Evolutionary conservation across 2,888 invertebrate species (phyloP), one percentile per base, ranked within the genome.

Genomic region (Dione vanillae): DNA sequence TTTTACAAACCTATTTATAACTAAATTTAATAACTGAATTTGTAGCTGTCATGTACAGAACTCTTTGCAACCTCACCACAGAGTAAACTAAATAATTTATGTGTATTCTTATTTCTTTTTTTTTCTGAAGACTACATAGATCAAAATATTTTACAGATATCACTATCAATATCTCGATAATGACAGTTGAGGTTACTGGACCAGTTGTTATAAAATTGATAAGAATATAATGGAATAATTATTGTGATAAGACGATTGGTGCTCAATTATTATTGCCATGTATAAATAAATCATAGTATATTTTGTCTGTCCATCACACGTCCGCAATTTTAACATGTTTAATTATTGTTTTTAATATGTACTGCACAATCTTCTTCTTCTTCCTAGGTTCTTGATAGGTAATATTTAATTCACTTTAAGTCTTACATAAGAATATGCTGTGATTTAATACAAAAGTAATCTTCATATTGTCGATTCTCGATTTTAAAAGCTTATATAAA

Each of bases 211-310:
- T 41, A 67, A 51, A 14, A 54, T 52, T 68, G 61, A 68, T 59
- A 52, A 68, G 14, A 51, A 62, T 43, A 68, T 62, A 41, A 49
- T 16, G 19, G 6, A 64, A 61, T 41, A 47, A 52, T 65, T 43
- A 37, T 59, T 49, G 19, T 72, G 76, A 75, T 75, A 75, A 74
- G 40, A 35, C 41, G 27, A 70, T 70, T 16, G 9, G 69, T 72
- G 51, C 43, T 16, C 45, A 70, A 72, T 67, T 56, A 41, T 68
- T 70, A 45, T 49, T 59, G 45, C 35, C 27, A 40, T 40, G 40
- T 47, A 37, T 1, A 40, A 40, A 64, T 47, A 35, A 64, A 49
- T 37, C 35, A 3, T 16, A 27, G 2, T 27, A 3, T 14, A 35
- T 49, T 62, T 62, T 45, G 62, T 27, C 27, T 12, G 5, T 47